These are phyloP conservation scores for Regulus satrapa DNA, from an alignment of 2,113 vertebrate species.

Conservation along the genomic window DNA sequence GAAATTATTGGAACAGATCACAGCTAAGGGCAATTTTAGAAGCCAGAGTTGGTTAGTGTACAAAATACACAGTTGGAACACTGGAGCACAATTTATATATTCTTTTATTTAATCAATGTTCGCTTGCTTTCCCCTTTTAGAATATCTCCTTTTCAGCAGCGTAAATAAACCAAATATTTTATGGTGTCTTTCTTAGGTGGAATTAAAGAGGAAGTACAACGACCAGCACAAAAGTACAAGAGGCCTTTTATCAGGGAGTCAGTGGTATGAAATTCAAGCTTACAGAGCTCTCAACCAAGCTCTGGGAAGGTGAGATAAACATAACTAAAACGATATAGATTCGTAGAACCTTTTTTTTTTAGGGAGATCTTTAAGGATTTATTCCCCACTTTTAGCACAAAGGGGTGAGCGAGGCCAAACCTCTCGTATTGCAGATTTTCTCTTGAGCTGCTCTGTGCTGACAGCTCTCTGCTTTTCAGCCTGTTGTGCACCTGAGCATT, in stretches of 20 bases:
- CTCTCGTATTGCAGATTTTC: background rate
- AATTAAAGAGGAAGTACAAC: constrained; percentile 95
- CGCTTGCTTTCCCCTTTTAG: background rate
- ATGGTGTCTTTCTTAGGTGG: constrained; percentile 78
- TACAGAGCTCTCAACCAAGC: constrained; percentile 96
- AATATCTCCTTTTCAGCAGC: background rate
- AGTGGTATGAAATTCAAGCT: constrained; percentile 98
- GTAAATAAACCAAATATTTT: background rate
- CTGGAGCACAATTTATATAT: background rate
- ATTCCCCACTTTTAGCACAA: background rate
- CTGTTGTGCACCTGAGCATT: background rate
- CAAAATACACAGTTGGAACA: background rate
- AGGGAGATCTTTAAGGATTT: background rate
- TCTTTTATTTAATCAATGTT: background rate
- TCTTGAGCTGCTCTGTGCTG: background rate
- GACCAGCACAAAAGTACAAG: constrained; percentile 87
- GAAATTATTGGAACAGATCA: background rate
- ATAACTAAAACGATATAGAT: background rate
- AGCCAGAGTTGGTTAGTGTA: background rate
- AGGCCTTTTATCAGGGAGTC: constrained; percentile 87
- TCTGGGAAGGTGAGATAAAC: constrained; percentile 84
- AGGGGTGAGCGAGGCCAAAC: background rate
- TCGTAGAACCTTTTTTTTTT: background rate
- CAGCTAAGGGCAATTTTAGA: background rate
- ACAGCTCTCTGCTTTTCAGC: background rate